These are phyloP conservation scores for Calliphora vomitoria DNA, from an alignment of 2,888 invertebrate species.

Conservation along the genomic window DNA sequence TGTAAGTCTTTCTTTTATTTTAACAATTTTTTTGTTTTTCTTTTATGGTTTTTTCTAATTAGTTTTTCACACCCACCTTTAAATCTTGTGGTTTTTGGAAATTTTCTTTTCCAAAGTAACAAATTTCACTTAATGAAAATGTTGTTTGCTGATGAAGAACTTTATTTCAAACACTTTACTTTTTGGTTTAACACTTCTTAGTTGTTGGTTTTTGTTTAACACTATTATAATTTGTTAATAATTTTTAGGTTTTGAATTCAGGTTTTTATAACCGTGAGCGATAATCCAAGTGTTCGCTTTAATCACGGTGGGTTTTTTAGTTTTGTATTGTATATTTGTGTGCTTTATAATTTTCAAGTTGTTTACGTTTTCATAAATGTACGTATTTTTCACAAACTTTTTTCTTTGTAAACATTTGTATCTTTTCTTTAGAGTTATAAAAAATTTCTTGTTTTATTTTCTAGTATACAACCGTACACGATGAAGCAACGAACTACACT, in stretches of 20 bases:
- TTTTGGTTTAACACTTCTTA: slow-evolving; percentile 31
- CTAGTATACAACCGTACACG: slow-evolving; percentile 80
- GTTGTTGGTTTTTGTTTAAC: slow-evolving; percentile 1
- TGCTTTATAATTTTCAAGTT: slow-evolving; percentile 31
- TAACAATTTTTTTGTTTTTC: not conserved
- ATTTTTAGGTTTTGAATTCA: slow-evolving; percentile 7
- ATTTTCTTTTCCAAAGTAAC: slow-evolving; percentile 36
- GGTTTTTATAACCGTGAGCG: slow-evolving; percentile 79
- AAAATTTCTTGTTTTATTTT: not conserved
- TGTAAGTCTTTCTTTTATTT: not conserved
- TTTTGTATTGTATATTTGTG: not conserved
- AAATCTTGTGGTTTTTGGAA: slow-evolving; percentile 42
- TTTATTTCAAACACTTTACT: slow-evolving; percentile 18
- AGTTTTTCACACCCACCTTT: slow-evolving; percentile 56
- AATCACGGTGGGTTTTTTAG: slow-evolving; percentile 80
- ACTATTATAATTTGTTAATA: slow-evolving; percentile 11
- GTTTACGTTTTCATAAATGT: slow-evolving; percentile 46
- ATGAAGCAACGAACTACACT: slow-evolving; percentile 82
- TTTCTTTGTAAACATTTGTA: slow-evolving; percentile 34
- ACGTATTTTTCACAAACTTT: slow-evolving; percentile 47
- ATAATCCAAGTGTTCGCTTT: slow-evolving; percentile 83
- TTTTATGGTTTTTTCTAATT: not conserved
- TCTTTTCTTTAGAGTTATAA: not conserved
- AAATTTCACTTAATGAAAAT: slow-evolving; percentile 12
- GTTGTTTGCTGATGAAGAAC: not conserved